Evolutionary conservation across 2,888 invertebrate genomes (phyloP).

Genomic region (Eristalis pertinax): DNA sequence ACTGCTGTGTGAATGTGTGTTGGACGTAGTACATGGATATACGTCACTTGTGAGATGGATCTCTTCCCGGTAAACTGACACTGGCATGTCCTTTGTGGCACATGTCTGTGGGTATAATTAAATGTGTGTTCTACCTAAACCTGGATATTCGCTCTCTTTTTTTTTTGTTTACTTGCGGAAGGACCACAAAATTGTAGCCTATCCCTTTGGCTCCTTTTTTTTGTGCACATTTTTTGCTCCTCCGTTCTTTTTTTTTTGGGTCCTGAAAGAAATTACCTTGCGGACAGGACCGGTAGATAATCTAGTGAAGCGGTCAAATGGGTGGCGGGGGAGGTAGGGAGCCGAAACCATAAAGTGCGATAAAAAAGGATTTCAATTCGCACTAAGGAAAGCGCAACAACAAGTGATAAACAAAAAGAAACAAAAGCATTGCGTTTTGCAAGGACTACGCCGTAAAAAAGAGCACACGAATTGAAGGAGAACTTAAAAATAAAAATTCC

Average conservation of each 20-base stretch:
- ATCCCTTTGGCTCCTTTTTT: neutral
- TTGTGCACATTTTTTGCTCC: neutral
- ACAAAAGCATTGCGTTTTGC: neutral
- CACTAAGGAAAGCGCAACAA: neutral
- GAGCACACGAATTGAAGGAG: neutral
- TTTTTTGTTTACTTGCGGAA: neutral
- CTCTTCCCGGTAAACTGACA: neutral
- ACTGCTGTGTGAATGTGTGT: neutral
- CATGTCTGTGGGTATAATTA: constrained; percentile 23
- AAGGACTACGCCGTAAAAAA: neutral
- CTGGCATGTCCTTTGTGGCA: constrained; percentile 10
- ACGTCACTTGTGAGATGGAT: constrained; percentile 6
- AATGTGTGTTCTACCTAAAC: constrained; percentile 13
- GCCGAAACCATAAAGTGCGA: constrained; percentile 4
- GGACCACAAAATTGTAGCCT: neutral
- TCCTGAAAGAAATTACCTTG: constrained; percentile 3
- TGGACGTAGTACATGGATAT: no score
- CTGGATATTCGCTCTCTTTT: constrained; percentile 6
- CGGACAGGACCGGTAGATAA: constrained; percentile 1
- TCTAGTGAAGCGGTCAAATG: neutral
- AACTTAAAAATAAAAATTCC: neutral
- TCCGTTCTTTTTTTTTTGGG: neutral
- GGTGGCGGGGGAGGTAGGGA: neutral
- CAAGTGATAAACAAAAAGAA: constrained; percentile 6
- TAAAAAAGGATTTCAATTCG: constrained; percentile 12